A percentile compares a stretch with the other conserved stretches of the same genome.
phyloP scores from a whole-genome alignment of 2,797 vertebrate species.

The Sebastes vulpes region DNA sequence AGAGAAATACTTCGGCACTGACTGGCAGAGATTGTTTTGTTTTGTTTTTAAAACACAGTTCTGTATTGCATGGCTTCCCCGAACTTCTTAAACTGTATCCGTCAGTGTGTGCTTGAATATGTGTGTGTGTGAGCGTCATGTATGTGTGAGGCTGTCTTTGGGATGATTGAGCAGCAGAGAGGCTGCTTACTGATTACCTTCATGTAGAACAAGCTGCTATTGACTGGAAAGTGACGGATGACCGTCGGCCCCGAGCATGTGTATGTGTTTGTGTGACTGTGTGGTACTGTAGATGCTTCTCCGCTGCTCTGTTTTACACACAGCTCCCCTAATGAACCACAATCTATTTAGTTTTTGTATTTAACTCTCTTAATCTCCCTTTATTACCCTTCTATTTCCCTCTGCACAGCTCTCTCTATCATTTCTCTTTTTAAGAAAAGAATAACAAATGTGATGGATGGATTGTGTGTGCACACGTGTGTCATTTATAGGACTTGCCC shows the following conservation, averaged over 20 bases:
- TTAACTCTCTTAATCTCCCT: neutral
- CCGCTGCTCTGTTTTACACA: neutral
- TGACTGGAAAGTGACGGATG: slow-evolving; percentile 95
- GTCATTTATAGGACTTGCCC: slow-evolving; percentile 6
- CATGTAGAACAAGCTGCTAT: slow-evolving; percentile 97
- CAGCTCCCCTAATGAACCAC: slow-evolving; percentile 1
- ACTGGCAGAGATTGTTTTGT: neutral
- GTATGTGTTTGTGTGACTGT: slow-evolving; percentile 56
- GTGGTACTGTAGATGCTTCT: slow-evolving; percentile 12
- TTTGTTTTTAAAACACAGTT: slow-evolving; percentile 3
- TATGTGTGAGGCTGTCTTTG: slow-evolving; percentile 79
- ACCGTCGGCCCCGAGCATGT: slow-evolving; percentile 60
- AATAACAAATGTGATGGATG: slow-evolving; percentile 35
- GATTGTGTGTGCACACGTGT: slow-evolving; percentile 12
- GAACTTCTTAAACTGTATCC: neutral
- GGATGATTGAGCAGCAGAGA: slow-evolving; percentile 92
- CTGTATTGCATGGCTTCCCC: slow-evolving; percentile 21
- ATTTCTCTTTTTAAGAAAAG: neutral
- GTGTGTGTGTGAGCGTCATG: slow-evolving; percentile 76
- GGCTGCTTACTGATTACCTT: slow-evolving; percentile 94
- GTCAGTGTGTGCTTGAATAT: neutral
- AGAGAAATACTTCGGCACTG: neutral
- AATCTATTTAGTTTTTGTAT: neutral
- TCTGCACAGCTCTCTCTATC: neutral
- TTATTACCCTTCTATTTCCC: neutral